These are phyloP conservation scores for Quiscalus mexicanus DNA, from an alignment of 2,113 vertebrate genomes.

Conservation along the genomic window DNA sequence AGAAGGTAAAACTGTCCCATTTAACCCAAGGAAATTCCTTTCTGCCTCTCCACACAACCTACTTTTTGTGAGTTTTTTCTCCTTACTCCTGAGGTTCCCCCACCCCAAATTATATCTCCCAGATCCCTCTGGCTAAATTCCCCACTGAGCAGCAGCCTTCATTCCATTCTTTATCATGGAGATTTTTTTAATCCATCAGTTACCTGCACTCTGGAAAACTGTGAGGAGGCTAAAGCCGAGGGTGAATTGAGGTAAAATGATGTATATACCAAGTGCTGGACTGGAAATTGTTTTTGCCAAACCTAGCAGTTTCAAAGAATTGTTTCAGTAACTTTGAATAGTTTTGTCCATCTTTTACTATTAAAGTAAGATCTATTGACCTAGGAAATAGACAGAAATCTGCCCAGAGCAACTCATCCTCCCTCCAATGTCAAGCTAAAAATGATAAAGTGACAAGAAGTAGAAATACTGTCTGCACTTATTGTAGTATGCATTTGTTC, in stretches of 20 bases:
- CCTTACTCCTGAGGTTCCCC: neutral
- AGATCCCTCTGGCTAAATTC: neutral
- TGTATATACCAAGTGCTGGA: neutral
- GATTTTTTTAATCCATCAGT: neutral
- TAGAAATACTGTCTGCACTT: neutral
- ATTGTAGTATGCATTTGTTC: neutral
- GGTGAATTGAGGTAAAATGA: neutral
- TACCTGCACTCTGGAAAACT: neutral
- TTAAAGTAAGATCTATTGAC: neutral
- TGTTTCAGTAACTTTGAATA: neutral
- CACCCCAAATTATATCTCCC: neutral
- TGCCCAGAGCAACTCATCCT: neutral
- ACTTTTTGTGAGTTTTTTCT: neutral
- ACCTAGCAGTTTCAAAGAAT: neutral
- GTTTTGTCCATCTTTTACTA: neutral
- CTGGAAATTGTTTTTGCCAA: neutral
- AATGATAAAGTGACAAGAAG: neutral
- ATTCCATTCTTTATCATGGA: neutral
- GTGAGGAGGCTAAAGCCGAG: neutral
- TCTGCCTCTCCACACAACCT: neutral
- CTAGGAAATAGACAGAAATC: neutral
- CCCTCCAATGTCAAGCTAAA: neutral
- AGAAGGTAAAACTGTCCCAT: neutral
- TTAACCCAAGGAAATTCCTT: neutral
- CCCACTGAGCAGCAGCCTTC: neutral